Conservation (phyloP, 30 jellyfish, hydroid and myxozoan species). For the Aurelia sp. region DNA sequence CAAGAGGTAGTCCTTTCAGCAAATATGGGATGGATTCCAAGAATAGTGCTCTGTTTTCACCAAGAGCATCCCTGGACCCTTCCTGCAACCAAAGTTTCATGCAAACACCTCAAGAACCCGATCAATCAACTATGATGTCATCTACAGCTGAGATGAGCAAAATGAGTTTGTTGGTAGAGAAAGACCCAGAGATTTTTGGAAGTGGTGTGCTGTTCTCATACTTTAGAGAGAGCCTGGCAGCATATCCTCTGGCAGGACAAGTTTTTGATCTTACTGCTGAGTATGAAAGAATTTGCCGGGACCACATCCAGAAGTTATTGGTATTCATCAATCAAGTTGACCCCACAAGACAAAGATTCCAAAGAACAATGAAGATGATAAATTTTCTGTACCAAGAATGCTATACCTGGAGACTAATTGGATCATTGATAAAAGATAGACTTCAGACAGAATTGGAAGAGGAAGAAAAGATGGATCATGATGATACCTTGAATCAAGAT, state of each 20-base stretch:
- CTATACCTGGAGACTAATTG: conserved; percentile 92
- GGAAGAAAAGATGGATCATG: conserved; percentile 14
- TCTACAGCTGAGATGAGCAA: conserved; percentile 43
- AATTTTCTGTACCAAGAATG: conserved; percentile 91
- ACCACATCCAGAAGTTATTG: conserved; percentile 55
- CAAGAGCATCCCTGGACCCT: too few species aligned
- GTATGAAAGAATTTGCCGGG: conserved; percentile 83
- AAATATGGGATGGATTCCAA: too few species aligned
- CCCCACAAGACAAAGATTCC: conserved; percentile 81
- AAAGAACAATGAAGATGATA: conserved; percentile 63
- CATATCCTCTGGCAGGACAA: conserved; percentile 83
- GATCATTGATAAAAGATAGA: conserved; percentile 74
- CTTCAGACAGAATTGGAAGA: conserved; percentile 42
- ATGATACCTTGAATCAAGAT: conserved; percentile 44
- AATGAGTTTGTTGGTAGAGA: conserved; percentile 43
- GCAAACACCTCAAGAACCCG: too few species aligned
- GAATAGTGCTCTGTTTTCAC: too few species aligned
- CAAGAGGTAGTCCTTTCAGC: background rate
- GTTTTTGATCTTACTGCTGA: conserved; percentile 81
- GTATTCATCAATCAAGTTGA: conserved; percentile 69
- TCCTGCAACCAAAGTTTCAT: too few species aligned
- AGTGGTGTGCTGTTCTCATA: conserved; percentile 59
- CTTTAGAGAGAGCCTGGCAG: conserved; percentile 59
- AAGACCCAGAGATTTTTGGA: conserved; percentile 70
- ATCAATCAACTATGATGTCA: too few species aligned